Conservation (phyloP, 2,888 invertebrate species). For the Lepetodrilus schrolli region DNA sequence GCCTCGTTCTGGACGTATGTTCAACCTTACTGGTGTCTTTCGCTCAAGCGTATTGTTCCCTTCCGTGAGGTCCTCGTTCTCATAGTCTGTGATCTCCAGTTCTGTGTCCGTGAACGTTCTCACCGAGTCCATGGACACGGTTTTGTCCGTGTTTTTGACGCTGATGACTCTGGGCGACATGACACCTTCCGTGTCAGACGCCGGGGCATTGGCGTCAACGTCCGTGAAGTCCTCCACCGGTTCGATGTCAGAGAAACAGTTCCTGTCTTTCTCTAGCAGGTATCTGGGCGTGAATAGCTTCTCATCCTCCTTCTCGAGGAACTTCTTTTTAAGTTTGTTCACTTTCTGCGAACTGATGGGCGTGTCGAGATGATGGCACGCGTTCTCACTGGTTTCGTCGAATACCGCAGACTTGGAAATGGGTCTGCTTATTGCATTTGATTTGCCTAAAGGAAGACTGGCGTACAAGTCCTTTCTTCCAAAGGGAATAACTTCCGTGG, state of each 20-base stretch:
- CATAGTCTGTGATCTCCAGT: conserved; percentile 39
- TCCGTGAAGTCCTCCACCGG: conserved; percentile 32
- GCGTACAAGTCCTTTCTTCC: neutral
- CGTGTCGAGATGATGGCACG: neutral
- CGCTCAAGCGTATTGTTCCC: neutral
- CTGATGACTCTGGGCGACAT: conserved; percentile 37
- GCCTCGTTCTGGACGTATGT: conserved; percentile 5
- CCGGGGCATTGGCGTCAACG: conserved; percentile 36
- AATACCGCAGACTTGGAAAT: neutral
- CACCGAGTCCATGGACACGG: conserved; percentile 31
- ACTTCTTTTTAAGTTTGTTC: conserved; percentile 24
- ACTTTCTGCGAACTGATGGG: neutral
- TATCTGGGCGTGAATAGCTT: conserved; percentile 38
- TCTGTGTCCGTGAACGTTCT: conserved; percentile 36
- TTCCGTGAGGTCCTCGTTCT: conserved; percentile 34
- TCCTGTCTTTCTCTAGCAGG: conserved; percentile 32
- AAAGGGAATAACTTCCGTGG: neutral
- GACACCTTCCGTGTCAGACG: conserved; percentile 39
- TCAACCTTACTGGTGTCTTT: neutral
- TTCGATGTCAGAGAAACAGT: conserved; percentile 40
- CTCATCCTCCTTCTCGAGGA: conserved; percentile 28
- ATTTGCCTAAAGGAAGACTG: neutral
- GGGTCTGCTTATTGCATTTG: neutral
- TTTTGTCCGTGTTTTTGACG: conserved; percentile 35
- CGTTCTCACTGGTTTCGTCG: neutral